These are phyloP conservation scores for Cosmorhoe ocellata DNA, from an alignment of 2,888 invertebrate species.

Conservation along the genomic window DNA sequence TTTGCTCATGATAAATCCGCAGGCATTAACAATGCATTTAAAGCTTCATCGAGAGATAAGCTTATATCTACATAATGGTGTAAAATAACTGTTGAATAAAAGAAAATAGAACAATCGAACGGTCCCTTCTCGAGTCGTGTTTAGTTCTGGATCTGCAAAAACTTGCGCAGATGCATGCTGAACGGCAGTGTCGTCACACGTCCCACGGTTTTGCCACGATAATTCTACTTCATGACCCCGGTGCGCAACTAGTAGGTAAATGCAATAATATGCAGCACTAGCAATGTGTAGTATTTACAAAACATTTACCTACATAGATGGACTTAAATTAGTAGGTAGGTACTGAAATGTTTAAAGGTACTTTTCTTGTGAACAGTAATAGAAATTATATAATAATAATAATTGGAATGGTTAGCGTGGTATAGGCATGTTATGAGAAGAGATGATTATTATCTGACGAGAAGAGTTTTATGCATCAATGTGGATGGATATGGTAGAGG, in stretches of 20 bases:
- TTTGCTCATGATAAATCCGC: no score
- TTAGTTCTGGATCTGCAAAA: conserved; percentile 40
- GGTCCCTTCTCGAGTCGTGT: conserved; percentile 35
- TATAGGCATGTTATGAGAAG: no score
- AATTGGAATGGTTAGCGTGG: no score
- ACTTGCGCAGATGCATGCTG: conserved; percentile 42
- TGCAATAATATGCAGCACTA: no score
- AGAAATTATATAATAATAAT: no score
- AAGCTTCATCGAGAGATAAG: conserved; percentile 13
- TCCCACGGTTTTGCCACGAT: conserved; percentile 67
- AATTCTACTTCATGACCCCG: conserved; percentile 53
- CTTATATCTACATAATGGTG: conserved; percentile 20
- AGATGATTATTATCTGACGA: no score
- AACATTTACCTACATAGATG: not conserved
- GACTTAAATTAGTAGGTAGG: no score
- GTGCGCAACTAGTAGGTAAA: conserved; percentile 34
- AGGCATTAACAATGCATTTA: not conserved
- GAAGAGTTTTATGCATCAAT: no score
- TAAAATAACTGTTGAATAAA: conserved; percentile 41
- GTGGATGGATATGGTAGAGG: no score
- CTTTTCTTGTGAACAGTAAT: no score
- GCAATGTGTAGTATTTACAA: not conserved
- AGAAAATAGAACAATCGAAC: conserved; percentile 38
- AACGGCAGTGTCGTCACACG: conserved; percentile 47
- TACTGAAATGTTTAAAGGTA: no score